Evolutionary conservation across 2,888 invertebrate species (phyloP).

Genomic region (Hetaerina titia): DNA sequence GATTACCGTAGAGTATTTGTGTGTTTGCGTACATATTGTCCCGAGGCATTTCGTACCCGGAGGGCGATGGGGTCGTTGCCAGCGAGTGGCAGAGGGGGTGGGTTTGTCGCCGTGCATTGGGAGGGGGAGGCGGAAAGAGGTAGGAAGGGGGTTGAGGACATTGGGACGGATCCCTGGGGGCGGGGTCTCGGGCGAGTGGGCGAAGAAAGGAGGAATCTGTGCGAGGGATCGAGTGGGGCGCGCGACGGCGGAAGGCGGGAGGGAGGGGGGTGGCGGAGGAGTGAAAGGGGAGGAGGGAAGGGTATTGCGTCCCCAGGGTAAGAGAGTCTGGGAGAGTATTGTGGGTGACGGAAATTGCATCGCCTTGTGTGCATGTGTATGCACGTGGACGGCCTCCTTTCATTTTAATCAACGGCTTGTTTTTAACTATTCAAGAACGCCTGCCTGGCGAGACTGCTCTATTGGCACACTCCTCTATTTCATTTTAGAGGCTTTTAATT

Average conservation of each 20-base stretch:
- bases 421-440: constrained; percentile 10
- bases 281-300: neutral
- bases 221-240: neutral
- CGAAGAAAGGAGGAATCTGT: neutral
- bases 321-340: neutral
- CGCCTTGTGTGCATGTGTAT: constrained; percentile 6
- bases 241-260: neutral
- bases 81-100: neutral
- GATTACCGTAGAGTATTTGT: constrained; percentile 12
- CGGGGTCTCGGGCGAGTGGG: neutral
- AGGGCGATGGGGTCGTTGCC: neutral
- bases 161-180: neutral
- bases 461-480: neutral
- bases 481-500: neutral
- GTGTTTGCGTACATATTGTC: neutral
- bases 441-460: neutral
- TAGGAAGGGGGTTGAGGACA: neutral
- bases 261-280: neutral
- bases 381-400: neutral
- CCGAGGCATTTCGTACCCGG: neutral
- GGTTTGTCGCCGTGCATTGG: neutral
- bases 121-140: neutral
- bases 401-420: constrained; percentile 39
- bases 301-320: neutral
- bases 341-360: neutral